Conservation (phyloP, 1,140 invertebrate species). For the Babylonia areolata region DNA sequence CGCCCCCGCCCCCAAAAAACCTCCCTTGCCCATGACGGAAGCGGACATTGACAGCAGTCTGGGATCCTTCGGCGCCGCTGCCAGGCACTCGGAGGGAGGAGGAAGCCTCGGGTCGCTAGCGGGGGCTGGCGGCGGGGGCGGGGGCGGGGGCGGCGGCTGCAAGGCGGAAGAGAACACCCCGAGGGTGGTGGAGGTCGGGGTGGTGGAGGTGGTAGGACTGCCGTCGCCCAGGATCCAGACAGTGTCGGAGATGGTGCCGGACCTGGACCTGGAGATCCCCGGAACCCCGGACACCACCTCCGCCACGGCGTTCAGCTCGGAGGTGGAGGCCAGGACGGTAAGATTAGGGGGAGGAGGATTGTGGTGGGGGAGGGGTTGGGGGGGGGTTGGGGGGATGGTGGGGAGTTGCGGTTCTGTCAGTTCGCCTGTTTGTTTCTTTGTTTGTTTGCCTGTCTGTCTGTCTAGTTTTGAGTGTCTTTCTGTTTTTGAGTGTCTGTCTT, state of each 20-base stretch:
- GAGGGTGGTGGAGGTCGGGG: neutral
- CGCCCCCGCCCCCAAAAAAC: neutral
- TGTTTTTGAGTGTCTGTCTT: no score
- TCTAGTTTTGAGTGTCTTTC: no score
- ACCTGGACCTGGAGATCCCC: conserved; percentile 40
- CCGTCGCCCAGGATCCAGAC: conserved; percentile 44
- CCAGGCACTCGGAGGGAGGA: no score
- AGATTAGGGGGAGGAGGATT: neutral
- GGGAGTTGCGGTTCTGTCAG: no score
- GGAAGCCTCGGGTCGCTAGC: neutral
- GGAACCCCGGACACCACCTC: conserved; percentile 51
- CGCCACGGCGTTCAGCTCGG: conserved; percentile 14
- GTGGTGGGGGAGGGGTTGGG: no score
- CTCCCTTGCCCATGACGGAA: conserved; percentile 24
- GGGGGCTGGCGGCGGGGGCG: neutral
- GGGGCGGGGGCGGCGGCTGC: conserved; percentile 3
- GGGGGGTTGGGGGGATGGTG: no score
- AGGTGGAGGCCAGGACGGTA: conserved; percentile 28
- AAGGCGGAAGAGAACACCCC: no score
- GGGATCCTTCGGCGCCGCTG: conserved; percentile 36
- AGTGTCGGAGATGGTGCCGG: conserved; percentile 53
- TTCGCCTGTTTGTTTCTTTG: no score
- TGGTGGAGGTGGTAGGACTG: neutral
- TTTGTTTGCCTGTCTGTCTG: no score
- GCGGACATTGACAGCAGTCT: conserved; percentile 2